Percentiles rank a stretch among this genome's conserved stretches.
These are phyloP conservation scores for Halcyon smyrnensis DNA, from an alignment of 2,797 vertebrate genomes.

Conservation along the genomic window DNA sequence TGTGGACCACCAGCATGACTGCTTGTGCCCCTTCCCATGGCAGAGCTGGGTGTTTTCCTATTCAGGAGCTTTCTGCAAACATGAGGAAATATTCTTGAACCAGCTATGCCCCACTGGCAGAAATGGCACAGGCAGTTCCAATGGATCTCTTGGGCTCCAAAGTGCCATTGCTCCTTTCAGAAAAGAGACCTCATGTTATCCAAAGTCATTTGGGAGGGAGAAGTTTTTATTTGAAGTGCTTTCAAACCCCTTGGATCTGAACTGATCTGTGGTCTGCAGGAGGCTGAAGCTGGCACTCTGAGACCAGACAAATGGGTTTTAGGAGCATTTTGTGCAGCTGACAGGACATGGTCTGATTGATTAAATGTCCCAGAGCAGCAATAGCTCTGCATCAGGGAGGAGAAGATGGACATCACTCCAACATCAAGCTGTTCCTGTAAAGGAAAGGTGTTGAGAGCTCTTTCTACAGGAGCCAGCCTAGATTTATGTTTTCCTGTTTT, in stretches of 20 bases:
- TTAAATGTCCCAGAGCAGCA: not conserved
- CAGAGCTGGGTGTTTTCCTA: not conserved
- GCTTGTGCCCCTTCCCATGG: not conserved
- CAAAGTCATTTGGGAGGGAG: not conserved
- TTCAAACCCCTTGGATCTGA: not conserved
- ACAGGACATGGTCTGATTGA: too few species aligned
- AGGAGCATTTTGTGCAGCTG: not conserved
- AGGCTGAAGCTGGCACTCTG: rapidly evolving
- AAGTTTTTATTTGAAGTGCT: not conserved
- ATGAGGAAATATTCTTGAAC: not conserved
- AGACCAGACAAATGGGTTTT: not conserved
- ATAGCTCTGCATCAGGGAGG: not conserved
- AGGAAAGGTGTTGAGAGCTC: not conserved
- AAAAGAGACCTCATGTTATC: not conserved
- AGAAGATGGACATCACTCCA: not conserved
- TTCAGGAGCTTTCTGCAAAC: not conserved
- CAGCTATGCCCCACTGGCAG: not conserved
- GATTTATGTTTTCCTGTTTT: rapidly evolving
- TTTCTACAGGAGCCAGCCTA: not conserved
- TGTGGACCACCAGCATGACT: not conserved
- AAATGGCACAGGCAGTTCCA: not conserved
- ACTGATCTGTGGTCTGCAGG: not conserved
- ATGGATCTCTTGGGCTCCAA: rapidly evolving
- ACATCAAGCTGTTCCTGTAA: not conserved
- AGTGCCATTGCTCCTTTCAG: not conserved